Percentiles rank a stretch among this genome's conserved stretches.
Conservation (phyloP, 2,888 invertebrate species). For the Eretmocerus hayati region DNA sequence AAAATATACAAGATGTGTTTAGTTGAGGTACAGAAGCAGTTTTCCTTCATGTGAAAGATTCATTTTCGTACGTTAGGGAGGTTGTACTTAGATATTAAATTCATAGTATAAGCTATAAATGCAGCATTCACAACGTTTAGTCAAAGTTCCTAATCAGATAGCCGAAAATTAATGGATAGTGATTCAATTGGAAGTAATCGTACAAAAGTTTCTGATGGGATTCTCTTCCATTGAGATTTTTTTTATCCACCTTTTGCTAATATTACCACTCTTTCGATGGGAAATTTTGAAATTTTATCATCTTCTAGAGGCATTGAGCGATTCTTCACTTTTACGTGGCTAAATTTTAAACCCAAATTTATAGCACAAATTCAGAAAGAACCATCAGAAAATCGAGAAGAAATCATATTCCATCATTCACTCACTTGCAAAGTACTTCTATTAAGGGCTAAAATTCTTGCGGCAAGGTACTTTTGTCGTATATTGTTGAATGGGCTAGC, state of each 20-base stretch:
- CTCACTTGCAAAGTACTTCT: no score
- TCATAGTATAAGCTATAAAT: constrained; percentile 5
- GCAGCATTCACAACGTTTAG: constrained; percentile 12
- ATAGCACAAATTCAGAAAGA: no score
- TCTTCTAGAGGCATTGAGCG: constrained; percentile 35
- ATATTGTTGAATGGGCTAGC: no score
- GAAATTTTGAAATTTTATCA: constrained; percentile 16
- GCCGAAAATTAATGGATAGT: constrained; percentile 19
- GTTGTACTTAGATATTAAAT: no score
- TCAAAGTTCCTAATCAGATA: constrained; percentile 8
- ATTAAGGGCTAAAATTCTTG: no score
- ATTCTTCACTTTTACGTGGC: constrained; percentile 42
- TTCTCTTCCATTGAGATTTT: no score
- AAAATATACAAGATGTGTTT: not conserved
- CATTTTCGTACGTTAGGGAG: no score
- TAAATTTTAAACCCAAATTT: constrained; percentile 37
- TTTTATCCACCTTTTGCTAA: constrained; percentile 11
- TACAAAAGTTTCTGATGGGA: constrained; percentile 9
- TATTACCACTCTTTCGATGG: constrained; percentile 5
- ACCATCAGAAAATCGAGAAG: no score
- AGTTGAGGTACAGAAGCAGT: no score
- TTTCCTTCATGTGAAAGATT: no score
- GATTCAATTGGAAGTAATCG: constrained; percentile 10
- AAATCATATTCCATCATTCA: no score
- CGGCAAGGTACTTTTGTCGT: no score